phyloP scores from a whole-genome alignment of 2,113 vertebrate species.

The Arvicanthis niloticus region DNA sequence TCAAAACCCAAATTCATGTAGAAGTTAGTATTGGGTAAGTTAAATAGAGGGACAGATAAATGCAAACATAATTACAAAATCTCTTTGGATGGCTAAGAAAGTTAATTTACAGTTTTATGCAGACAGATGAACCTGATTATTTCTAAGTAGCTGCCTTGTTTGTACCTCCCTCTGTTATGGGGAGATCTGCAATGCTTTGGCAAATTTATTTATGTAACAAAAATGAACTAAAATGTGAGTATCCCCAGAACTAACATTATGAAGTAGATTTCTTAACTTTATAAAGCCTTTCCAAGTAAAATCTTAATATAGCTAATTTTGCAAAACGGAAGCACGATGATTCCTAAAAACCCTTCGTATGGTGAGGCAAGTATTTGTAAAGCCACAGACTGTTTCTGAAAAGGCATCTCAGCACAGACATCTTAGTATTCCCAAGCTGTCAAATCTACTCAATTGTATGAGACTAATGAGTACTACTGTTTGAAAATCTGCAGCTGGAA shows the following conservation, averaged over 20 bases:
- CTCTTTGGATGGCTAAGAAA: conserved; percentile 46
- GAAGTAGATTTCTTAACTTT: conserved; percentile 40
- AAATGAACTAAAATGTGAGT: conserved; percentile 26
- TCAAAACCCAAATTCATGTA: conserved; percentile 22
- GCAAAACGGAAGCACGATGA: conserved; percentile 35
- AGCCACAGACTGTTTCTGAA: neutral
- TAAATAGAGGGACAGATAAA: neutral
- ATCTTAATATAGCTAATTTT: neutral
- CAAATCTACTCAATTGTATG: conserved; percentile 4
- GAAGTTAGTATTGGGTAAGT: neutral
- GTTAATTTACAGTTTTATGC: neutral
- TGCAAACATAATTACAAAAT: conserved; percentile 27
- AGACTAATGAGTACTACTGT: conserved; percentile 23
- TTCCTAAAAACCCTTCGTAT: conserved; percentile 37
- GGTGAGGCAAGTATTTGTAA: conserved; percentile 8
- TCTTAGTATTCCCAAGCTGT: conserved; percentile 23
- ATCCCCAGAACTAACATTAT: neutral
- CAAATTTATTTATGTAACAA: conserved; percentile 53
- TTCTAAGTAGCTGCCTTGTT: neutral
- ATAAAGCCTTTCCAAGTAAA: conserved; percentile 59
- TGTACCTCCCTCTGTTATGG: neutral
- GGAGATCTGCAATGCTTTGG: neutral
- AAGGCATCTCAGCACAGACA: neutral
- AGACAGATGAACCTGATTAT: neutral
- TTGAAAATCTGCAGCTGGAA: conserved; percentile 11